Percentiles rank a stretch among this genome's conserved stretches.
Evolutionary conservation across 2,888 invertebrate genomes (phyloP).

Genomic region (Teleiodes luculella): DNA sequence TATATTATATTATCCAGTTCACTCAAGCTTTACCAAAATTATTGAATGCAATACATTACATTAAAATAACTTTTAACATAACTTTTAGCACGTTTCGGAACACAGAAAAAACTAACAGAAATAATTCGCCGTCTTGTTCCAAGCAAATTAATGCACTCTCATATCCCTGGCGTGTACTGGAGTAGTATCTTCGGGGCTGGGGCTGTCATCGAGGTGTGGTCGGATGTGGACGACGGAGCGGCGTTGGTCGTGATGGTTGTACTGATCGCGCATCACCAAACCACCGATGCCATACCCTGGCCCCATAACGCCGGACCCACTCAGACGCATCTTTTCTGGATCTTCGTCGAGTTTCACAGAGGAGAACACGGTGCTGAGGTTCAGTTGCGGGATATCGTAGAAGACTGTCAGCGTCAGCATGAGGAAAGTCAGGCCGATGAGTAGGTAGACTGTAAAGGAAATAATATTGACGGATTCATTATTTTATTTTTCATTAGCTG

Average conservation of each 20-base stretch:
- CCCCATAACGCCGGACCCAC: conserved; percentile 72
- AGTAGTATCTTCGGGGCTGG: conserved; percentile 84
- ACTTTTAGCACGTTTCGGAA: too few species aligned
- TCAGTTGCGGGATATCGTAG: conserved; percentile 93
- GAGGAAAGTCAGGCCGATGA: conserved; percentile 88
- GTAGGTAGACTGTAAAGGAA: conserved; percentile 82
- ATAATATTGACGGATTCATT: background rate
- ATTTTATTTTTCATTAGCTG: too few species aligned
- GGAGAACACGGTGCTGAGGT: conserved; percentile 88
- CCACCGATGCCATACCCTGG: conserved; percentile 71
- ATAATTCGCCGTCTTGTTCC: background rate
- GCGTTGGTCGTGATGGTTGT: conserved; percentile 72
- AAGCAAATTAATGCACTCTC: conserved; percentile 66
- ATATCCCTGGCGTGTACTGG: conserved; percentile 80
- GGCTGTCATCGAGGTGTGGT: conserved; percentile 82
- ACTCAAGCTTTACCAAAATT: too few species aligned
- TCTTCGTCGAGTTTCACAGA: conserved; percentile 79
- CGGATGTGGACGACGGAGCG: conserved; percentile 82
- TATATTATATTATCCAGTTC: too few species aligned
- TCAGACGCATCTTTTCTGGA: conserved; percentile 83
- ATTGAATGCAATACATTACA: too few species aligned
- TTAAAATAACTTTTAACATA: too few species aligned
- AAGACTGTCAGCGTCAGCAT: conserved; percentile 91
- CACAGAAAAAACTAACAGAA: background rate
- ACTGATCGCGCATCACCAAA: conserved; percentile 68